Conservation (phyloP, 2,797 vertebrate species). For the Peromyscus melanophrys region DNA sequence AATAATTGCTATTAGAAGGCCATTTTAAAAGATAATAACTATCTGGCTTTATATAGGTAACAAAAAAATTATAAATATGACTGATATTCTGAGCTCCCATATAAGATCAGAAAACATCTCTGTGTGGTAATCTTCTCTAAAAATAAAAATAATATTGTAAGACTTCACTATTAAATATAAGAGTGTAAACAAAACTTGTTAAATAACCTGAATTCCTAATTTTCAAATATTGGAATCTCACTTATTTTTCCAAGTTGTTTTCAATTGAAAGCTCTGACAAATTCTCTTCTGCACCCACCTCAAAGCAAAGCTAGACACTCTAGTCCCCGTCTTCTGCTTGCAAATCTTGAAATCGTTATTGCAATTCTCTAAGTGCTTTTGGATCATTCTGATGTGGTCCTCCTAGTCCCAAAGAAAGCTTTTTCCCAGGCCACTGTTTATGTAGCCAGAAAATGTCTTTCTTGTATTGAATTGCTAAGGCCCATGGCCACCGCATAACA, state of each 20-base stretch:
- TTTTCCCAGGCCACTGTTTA: not conserved
- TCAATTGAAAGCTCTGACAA: not conserved
- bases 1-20: not conserved
- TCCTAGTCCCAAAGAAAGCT: not conserved
- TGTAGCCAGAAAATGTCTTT: not conserved
- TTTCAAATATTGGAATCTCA: not conserved
- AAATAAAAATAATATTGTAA: not conserved
- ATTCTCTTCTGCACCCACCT: not conserved
- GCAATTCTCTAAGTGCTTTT: not conserved
- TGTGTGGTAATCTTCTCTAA: not conserved
- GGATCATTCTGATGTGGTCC: not conserved
- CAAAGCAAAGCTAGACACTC: not conserved
- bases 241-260: not conserved
- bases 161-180: not conserved
- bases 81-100: slow-evolving; percentile 29
- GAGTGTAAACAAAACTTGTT: not conserved
- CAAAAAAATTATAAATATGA: not conserved
- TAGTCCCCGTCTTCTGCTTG: not conserved
- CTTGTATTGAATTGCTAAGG: not conserved
- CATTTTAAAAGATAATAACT: slow-evolving; percentile 1
- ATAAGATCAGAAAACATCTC: not conserved
- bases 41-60: not conserved
- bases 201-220: not conserved
- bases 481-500: not conserved
- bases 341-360: not conserved